A percentile compares a stretch with the other conserved stretches of the same genome.
These are phyloP conservation scores for Choloepus hoffmanni DNA, from an alignment of 2,113 vertebrate species.

Conservation along the genomic window DNA sequence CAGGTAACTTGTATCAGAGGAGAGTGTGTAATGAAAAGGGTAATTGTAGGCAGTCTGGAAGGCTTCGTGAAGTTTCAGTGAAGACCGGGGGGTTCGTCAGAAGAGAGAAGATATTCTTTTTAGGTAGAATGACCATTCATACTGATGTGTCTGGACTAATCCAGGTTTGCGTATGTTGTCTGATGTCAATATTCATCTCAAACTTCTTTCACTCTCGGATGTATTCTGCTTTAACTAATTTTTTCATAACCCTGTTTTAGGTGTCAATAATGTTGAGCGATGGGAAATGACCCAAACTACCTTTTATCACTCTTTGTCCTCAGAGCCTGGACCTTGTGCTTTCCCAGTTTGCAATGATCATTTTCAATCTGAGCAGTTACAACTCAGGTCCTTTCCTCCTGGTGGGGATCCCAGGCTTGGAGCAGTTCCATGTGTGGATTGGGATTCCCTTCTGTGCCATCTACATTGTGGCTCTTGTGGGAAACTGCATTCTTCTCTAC, in stretches of 20 bases:
- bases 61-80: not conserved
- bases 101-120: not conserved
- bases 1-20: not conserved
- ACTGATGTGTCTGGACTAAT: not conserved
- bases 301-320: not conserved
- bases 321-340: not conserved
- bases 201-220: not conserved
- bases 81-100: not conserved
- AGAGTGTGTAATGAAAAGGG: not conserved
- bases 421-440: conserved; percentile 75
- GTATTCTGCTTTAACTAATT: not conserved
- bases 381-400: not conserved
- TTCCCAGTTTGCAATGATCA: not conserved
- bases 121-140: not conserved
- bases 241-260: not conserved
- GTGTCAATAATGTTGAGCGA: not conserved
- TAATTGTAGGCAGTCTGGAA: not conserved
- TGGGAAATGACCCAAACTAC: not conserved
- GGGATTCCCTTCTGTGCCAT: conserved; percentile 71
- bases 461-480: conserved; percentile 64
- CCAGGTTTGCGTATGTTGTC: not conserved
- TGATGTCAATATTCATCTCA: not conserved
- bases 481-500: conserved; percentile 74
- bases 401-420: conserved; percentile 75
- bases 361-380: not conserved